Percentiles rank a stretch among this genome's conserved stretches.
Conservation (phyloP, 2,113 vertebrate species). For the Sceloporus undulatus region DNA sequence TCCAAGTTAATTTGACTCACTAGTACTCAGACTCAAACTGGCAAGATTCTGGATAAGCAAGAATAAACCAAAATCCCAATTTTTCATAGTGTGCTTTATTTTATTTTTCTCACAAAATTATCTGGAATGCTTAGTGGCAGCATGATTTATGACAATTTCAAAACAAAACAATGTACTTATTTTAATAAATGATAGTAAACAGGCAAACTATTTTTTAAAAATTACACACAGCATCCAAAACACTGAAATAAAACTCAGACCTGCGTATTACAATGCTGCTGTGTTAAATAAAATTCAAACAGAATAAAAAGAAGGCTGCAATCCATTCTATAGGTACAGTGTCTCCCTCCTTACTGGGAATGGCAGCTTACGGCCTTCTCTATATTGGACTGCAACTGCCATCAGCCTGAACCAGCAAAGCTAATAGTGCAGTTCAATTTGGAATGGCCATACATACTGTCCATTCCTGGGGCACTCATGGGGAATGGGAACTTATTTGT, state of each 20-base stretch:
- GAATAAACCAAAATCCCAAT: constrained; percentile 53
- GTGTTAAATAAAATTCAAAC: constrained; percentile 71
- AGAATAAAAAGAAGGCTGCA: constrained; percentile 51
- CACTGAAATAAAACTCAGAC: constrained; percentile 61
- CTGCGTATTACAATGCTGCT: constrained; percentile 70
- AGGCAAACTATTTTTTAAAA: constrained; percentile 63
- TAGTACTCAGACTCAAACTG: neutral
- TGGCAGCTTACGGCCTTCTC: neutral
- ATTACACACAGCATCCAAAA: constrained; percentile 66
- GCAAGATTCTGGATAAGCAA: neutral
- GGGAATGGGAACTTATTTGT: neutral
- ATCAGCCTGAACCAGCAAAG: neutral
- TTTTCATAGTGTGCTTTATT: constrained; percentile 74
- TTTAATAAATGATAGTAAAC: constrained; percentile 69
- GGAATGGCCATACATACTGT: neutral
- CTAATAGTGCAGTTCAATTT: neutral
- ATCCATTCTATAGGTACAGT: too few species aligned
- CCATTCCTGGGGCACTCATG: neutral
- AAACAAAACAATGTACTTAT: constrained; percentile 72
- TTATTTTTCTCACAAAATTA: constrained; percentile 77
- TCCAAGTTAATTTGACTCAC: neutral
- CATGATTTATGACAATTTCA: constrained; percentile 69
- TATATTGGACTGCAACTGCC: neutral
- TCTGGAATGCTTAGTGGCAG: constrained; percentile 71
- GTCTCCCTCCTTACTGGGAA: neutral